These are phyloP conservation scores for Schizaphis graminum DNA, from an alignment of 2,888 invertebrate genomes.

Conservation along the genomic window DNA sequence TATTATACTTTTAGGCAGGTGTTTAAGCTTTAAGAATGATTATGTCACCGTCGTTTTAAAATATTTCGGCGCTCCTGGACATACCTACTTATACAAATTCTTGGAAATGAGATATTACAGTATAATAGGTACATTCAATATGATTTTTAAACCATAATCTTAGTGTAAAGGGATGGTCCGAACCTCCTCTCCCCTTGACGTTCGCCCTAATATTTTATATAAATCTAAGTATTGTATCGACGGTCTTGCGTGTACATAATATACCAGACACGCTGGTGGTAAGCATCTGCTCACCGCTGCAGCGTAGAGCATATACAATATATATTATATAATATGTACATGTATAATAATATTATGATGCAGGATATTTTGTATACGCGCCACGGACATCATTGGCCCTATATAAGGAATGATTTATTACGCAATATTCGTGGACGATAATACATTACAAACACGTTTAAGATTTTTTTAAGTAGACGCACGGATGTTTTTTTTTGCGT, in stretches of 20 bases:
- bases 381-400: background rate
- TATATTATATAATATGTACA: too few species aligned
- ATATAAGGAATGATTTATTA: background rate
- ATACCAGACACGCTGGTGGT: background rate
- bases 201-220: background rate
- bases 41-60: too few species aligned
- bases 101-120: background rate
- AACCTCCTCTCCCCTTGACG: background rate
- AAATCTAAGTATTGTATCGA: background rate
- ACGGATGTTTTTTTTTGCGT: background rate
- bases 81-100: background rate
- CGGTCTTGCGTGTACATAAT: background rate
- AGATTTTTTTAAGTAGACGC: conserved; percentile 2
- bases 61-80: too few species aligned
- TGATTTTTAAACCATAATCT: background rate
- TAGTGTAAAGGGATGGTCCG: background rate
- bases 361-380: background rate
- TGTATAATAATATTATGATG: background rate
- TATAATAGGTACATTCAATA: background rate
- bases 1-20: too few species aligned
- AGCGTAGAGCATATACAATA: background rate
- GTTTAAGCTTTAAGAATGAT: too few species aligned
- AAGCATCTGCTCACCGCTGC: background rate
- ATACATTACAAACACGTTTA: background rate
- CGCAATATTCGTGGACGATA: background rate